Evolutionary conservation across 2,113 vertebrate genomes (phyloP).

Genomic region (Gobio gobio): DNA sequence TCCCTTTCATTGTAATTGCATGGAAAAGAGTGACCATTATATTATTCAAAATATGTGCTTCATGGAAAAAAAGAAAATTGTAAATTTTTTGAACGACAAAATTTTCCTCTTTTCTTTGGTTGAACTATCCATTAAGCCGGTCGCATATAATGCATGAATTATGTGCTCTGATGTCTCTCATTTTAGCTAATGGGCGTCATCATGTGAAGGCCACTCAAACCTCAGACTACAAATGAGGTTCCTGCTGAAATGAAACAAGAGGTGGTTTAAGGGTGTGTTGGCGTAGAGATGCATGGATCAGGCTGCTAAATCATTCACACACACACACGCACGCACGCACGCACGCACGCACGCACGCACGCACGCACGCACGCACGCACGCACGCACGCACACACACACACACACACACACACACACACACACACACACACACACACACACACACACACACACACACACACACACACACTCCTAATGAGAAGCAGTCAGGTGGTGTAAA

Average conservation of each 20-base stretch:
- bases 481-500: conserved; percentile 48
- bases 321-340: neutral
- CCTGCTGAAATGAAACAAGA: neutral
- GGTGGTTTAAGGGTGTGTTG: conserved; percentile 26
- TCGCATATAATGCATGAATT: conserved; percentile 40
- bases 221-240: neutral
- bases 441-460: conserved; percentile 14
- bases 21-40: neutral
- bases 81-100: too few relatives aligned
- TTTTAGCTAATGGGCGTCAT: conserved; percentile 54
- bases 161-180: conserved; percentile 56
- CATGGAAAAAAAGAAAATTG: neutral
- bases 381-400: neutral
- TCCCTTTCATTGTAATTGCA: neutral
- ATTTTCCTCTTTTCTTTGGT: neutral
- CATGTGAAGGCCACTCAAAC: conserved; percentile 55
- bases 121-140: conserved; percentile 44
- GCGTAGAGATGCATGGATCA: neutral
- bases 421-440: neutral
- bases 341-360: too few relatives aligned
- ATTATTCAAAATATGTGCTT: neutral
- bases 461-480: conserved; percentile 35
- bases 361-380: neutral
- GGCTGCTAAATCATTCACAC: conserved; percentile 33
- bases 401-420: neutral